phyloP scores from a whole-genome alignment of 2,888 invertebrate genomes.

The Caradrina clavipalpis region DNA sequence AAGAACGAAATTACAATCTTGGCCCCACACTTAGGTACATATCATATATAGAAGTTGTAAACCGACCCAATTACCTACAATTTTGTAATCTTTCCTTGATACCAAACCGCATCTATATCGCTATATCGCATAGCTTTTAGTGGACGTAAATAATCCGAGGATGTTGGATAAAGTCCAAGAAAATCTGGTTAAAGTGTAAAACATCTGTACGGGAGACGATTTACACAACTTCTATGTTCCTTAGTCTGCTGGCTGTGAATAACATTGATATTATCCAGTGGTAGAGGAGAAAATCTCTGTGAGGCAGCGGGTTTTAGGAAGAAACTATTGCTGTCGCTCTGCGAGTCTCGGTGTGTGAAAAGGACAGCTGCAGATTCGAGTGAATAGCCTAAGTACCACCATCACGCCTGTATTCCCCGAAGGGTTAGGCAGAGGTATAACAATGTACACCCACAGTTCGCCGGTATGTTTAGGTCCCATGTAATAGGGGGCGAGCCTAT shows the following conservation, averaged over 20 bases:
- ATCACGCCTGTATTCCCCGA: no score
- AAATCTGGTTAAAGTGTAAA: constrained; percentile 61
- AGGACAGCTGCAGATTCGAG: no score
- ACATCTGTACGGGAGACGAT: constrained; percentile 59
- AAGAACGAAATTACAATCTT: no score
- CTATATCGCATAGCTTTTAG: constrained; percentile 53
- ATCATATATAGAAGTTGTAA: background rate
- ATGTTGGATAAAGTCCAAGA: constrained; percentile 62
- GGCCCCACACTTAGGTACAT: background rate
- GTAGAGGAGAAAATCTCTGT: background rate
- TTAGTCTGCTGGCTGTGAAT: constrained; percentile 35
- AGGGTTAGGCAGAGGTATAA: no score
- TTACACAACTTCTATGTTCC: constrained; percentile 57
- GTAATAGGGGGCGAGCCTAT: no score
- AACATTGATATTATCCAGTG: constrained; percentile 33
- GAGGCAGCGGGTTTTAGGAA: no score
- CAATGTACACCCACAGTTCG: no score
- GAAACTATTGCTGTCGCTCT: no score
- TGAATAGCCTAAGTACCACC: no score
- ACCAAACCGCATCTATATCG: constrained; percentile 9
- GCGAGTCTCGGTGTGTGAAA: no score
- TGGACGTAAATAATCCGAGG: constrained; percentile 52
- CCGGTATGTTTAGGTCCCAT: no score
- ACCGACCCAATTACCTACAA: constrained; percentile 1
- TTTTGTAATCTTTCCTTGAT: constrained; percentile 20